A percentile compares a stretch with the other conserved stretches of the same genome.
Evolutionary conservation across 2,888 invertebrate species (phyloP).

Genomic region (Frankliniella intonsa): DNA sequence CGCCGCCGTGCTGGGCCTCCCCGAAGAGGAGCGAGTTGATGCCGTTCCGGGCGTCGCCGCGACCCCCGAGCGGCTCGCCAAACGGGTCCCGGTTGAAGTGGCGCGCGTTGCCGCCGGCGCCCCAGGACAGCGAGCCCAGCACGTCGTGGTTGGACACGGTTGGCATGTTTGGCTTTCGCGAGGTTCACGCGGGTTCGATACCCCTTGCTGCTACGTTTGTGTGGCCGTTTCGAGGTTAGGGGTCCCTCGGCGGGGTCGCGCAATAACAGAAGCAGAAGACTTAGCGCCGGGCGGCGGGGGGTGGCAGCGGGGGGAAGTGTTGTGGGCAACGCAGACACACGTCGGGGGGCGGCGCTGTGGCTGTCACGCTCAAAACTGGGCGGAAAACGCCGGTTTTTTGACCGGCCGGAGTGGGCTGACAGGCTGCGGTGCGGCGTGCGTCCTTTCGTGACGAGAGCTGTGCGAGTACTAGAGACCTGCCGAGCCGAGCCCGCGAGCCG

Average conservation of each 20-base stretch:
- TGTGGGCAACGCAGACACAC: too few species aligned
- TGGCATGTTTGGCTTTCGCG: neutral
- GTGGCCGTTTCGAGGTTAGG: neutral
- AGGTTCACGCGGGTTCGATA: neutral
- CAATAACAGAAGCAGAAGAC: neutral
- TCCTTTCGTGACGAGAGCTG: too few species aligned
- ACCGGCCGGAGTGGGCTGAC: too few species aligned
- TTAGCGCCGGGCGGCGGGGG: neutral
- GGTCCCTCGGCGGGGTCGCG: neutral
- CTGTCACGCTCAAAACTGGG: too few species aligned
- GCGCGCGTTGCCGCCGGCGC: neutral
- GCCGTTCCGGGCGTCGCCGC: neutral
- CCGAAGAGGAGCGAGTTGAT: conserved; percentile 15
- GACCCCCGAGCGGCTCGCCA: neutral
- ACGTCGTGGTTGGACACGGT: conserved; percentile 19
- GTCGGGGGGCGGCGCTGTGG: too few species aligned
- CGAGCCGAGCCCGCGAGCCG: too few species aligned
- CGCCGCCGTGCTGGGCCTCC: neutral
- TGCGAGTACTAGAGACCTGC: too few species aligned
- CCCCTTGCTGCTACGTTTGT: neutral
- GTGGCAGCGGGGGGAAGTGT: too few species aligned
- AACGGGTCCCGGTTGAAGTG: neutral
- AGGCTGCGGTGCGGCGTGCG: too few species aligned
- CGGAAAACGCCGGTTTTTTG: too few species aligned
- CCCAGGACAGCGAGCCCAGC: neutral